Base-by-base conservation (phyloP, 2,113 vertebrate species). In the Melozone crissalis region DNA sequence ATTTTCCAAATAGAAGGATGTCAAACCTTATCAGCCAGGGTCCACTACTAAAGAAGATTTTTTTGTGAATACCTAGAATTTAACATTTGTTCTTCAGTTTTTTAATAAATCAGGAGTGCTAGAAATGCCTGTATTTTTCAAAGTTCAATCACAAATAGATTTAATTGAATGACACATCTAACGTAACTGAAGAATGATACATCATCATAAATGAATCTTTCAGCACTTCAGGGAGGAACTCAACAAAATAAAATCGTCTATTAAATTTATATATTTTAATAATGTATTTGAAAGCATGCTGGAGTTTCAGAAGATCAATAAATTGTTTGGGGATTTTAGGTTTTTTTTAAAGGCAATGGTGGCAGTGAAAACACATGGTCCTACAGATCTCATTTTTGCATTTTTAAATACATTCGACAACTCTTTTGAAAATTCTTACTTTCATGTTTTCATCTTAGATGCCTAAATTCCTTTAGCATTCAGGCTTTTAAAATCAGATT, bases 281-380 rank as follows among this genome's bases (percentile, higher is more conserved):
- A 43, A 67, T 12, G 2, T 27, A 31, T 19, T 28, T 63, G 69
- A 31, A 84, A 71, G 9, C 21, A 37, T 35, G 5, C 14, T 66
- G 41, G 31, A 43, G 67, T 71, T 81, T 89, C 15, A 92, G 37
- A 88, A 79, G 9, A 54, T 47, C 58, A 37, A 30, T 54, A 66
- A 18, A 52, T 47, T n/a, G 2, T 7, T 16, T 1, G 11, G 1
- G 1, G 5, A 33, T 51, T 51, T 27, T 5, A 57, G 10, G 4
- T 0, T 0, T 30, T 72, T 76, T 76, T 69, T 39, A 52, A 84
- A 87, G 16, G 12, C 3, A 26, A 9, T 51, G 14, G 2, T 57
- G 19, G 4, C 3, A 26, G 11, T 33, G 78, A 92, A 63, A 22
- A 33, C 16, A 68, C 13, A 33, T 11, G 14, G 28, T 52, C 16